Evolutionary conservation across 2,888 invertebrate genomes (phyloP).

Genomic region (Agonopterix heracliana): DNA sequence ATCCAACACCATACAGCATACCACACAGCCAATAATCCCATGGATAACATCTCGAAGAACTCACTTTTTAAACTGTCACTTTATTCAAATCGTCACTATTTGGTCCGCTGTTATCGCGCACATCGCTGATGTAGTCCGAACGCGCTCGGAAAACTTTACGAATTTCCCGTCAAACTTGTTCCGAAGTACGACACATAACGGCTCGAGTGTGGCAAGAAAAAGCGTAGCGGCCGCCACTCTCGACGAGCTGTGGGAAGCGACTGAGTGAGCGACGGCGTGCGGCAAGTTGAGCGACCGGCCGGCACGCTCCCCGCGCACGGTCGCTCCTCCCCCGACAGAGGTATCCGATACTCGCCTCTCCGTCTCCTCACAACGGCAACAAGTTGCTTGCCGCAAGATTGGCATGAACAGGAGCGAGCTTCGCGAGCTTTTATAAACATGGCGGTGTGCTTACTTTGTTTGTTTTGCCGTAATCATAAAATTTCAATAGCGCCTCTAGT

Average conservation of each 20-base stretch:
- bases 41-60: conserved; percentile 62
- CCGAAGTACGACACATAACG: conserved; percentile 71
- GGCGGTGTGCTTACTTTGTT: conserved; percentile 69
- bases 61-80: conserved; percentile 70
- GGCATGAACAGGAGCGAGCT: conserved; percentile 74
- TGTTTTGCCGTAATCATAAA: conserved; percentile 69
- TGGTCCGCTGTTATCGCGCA: conserved; percentile 55
- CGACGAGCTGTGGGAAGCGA: conserved; percentile 46
- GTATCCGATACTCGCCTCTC: conserved; percentile 48
- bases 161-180: conserved; percentile 76
- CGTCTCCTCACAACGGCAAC: conserved; percentile 61
- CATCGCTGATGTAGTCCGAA: conserved; percentile 64
- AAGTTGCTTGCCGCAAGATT: conserved; percentile 73
- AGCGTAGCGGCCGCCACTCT: conserved; percentile 40
- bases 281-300: conserved; percentile 65
- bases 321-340: conserved; percentile 69
- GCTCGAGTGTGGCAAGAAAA: conserved; percentile 39
- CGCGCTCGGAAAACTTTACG: conserved; percentile 67
- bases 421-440: conserved; percentile 75
- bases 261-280: conserved; percentile 56
- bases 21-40: conserved; percentile 64
- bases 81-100: conserved; percentile 64
- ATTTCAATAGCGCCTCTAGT: conserved; percentile 51
- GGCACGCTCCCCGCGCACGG: conserved; percentile 59
- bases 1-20: conserved; percentile 58